phyloP scores from a whole-genome alignment of 2,113 vertebrate species.

The Scopus umbretta region DNA sequence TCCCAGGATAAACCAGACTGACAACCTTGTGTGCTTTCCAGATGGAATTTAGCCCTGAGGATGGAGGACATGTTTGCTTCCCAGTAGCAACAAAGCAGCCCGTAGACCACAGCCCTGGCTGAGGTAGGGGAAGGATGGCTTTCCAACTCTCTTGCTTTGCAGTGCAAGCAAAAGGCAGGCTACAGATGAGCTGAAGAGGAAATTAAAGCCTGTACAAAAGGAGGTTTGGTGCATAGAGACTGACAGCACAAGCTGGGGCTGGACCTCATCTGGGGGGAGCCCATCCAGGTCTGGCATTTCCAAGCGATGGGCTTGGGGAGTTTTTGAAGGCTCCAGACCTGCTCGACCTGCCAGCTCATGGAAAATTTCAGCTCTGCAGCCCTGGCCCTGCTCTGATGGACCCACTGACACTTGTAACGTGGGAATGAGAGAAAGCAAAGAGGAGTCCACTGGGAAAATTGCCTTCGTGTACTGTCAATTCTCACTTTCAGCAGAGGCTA shows the following conservation, averaged over 20 bases:
- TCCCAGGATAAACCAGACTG: neutral
- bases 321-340: neutral
- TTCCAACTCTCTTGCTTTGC: neutral
- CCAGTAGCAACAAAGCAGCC: neutral
- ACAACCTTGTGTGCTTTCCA: neutral
- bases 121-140: neutral
- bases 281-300: accelerated
- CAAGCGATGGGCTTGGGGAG: neutral
- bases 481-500: neutral
- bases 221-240: neutral
- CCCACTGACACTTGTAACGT: neutral
- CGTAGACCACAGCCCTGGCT: neutral
- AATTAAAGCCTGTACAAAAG: neutral
- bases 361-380: neutral
- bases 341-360: neutral
- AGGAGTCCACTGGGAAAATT: neutral
- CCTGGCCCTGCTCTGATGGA: neutral
- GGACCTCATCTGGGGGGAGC: neutral
- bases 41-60: neutral
- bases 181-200: neutral
- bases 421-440: neutral
- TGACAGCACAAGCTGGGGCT: neutral
- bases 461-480: neutral
- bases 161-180: neutral
- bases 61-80: neutral